These are phyloP conservation scores for Lycorma delicatula DNA, from an alignment of 1,140 invertebrate species.

Conservation along the genomic window DNA sequence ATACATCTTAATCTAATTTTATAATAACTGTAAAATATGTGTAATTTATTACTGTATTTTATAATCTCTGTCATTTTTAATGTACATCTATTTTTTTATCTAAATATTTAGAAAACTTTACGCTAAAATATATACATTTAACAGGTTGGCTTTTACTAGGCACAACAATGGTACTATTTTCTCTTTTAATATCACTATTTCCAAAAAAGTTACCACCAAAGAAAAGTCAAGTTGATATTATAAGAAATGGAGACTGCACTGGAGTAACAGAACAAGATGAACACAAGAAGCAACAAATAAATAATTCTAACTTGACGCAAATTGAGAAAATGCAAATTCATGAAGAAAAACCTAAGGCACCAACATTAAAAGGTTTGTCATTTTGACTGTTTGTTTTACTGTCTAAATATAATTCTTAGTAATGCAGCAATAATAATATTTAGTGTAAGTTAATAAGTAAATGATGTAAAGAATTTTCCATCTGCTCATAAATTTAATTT, in stretches of 20 bases:
- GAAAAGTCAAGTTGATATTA: slow-evolving; percentile 22
- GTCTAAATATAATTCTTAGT: too few species aligned
- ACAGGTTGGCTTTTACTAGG: slow-evolving; percentile 52
- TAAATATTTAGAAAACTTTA: neutral
- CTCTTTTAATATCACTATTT: slow-evolving; percentile 49
- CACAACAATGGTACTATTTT: slow-evolving; percentile 45
- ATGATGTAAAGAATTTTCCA: too few species aligned
- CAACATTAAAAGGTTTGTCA: slow-evolving; percentile 22
- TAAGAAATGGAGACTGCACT: slow-evolving; percentile 1
- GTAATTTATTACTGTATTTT: too few species aligned
- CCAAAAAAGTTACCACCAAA: slow-evolving; percentile 43
- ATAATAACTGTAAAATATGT: too few species aligned
- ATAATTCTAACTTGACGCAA: slow-evolving; percentile 1
- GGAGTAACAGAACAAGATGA: slow-evolving; percentile 2
- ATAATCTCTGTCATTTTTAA: too few species aligned
- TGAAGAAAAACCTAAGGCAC: slow-evolving; percentile 9
- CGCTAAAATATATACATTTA: neutral
- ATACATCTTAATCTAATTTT: too few species aligned
- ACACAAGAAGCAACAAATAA: too few species aligned
- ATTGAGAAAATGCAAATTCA: neutral
- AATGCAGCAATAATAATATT: too few species aligned
- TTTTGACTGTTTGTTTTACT: too few species aligned
- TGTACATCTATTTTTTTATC: too few species aligned
- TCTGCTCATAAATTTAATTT: too few species aligned
- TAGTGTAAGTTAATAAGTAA: too few species aligned